Base-by-base conservation (phyloP, 1,140 invertebrate genomes). In the Pollicipes pollicipes region DNA sequence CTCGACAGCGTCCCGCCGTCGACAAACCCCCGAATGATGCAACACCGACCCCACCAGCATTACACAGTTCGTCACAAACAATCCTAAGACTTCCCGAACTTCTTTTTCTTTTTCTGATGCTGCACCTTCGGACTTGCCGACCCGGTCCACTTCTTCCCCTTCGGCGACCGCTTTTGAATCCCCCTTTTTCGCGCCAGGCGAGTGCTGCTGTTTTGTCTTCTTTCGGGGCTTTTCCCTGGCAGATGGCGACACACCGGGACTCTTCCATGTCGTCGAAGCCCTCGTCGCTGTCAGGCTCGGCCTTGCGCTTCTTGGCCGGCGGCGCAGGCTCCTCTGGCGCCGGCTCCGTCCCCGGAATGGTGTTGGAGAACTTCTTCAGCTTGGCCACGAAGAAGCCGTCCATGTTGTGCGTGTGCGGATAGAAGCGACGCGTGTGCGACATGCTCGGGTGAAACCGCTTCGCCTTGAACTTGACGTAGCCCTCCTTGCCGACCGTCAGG, bases 351-450 rank as follows among this genome's bases (percentile, higher is more conserved):
- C 45, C 45, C 45, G 45, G 45, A 21, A 58, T 58, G 13, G 45
- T 58, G 45, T 58, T 58, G 10, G 45, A 58, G 45, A 58, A 58
- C 45, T 98, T 99, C 81, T 96, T 95, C 0, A 99, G 79, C 83
- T 99, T 99, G 6, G 95, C 95, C 24, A 99, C 95, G 84, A 94
- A 99, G 79, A 99, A 99, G 35, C 97, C 97, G 83, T 99, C 97
- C 88, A 99, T 93, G 80, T 99, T 99, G 78, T 98, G 94, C 26
- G 89, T 88, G 79, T 99, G 97, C 4, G 97, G 97, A 82, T 98
- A 99, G 82, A 95, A 97, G 72, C 96, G 83, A 81, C 86, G 86
- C 0, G 93, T 90, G 29, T 95, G 80, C 78, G 95, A 94, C 78
- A 99, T 79, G 6, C 90, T 89, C 1, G 92, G 93, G 83, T 98